Conservation (phyloP, 2,888 invertebrate genomes). For the Drosophila anomalata region DNA sequence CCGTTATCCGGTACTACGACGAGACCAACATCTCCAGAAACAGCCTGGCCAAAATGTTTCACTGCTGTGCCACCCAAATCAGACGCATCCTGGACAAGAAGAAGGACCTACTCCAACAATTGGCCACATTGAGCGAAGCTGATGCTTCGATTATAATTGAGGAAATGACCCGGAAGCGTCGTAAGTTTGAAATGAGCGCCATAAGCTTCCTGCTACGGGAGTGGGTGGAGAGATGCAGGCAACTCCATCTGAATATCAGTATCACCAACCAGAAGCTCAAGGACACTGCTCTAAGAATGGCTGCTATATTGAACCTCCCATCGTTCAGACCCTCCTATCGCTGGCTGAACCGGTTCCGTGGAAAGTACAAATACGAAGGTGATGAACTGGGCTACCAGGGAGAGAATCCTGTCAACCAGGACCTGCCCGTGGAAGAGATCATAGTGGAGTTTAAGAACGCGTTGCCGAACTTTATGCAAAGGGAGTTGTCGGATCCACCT, state of each 20-base stretch:
- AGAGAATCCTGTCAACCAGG: slow-evolving; percentile 49
- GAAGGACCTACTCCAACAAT: slow-evolving; percentile 77
- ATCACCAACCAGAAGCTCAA: slow-evolving; percentile 80
- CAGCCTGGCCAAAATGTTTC: slow-evolving; percentile 82
- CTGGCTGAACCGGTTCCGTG: slow-evolving; percentile 81
- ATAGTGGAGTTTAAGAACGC: slow-evolving; percentile 81
- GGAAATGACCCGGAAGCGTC: slow-evolving; percentile 82
- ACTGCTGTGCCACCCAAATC: slow-evolving; percentile 83
- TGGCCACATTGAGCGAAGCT: slow-evolving; percentile 80
- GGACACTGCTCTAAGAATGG: slow-evolving; percentile 80
- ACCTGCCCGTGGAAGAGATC: slow-evolving; percentile 81
- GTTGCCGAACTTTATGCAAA: slow-evolving; percentile 82
- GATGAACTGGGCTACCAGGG: slow-evolving; percentile 73
- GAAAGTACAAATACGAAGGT: slow-evolving; percentile 80
- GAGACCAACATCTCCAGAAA: slow-evolving; percentile 82
- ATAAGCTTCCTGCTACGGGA: slow-evolving; percentile 81
- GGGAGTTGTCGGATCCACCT: slow-evolving; percentile 74
- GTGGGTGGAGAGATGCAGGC: slow-evolving; percentile 81
- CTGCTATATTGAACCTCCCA: slow-evolving; percentile 79
- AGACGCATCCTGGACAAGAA: slow-evolving; percentile 81
- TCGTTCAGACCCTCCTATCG: slow-evolving; percentile 80
- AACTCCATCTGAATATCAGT: slow-evolving; percentile 68
- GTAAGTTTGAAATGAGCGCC: slow-evolving; percentile 82
- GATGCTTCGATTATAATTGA: slow-evolving; percentile 81
- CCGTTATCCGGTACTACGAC: slow-evolving; percentile 82